Conservation (phyloP, 1,140 invertebrate genomes). For the Brachionus sp. region DNA sequence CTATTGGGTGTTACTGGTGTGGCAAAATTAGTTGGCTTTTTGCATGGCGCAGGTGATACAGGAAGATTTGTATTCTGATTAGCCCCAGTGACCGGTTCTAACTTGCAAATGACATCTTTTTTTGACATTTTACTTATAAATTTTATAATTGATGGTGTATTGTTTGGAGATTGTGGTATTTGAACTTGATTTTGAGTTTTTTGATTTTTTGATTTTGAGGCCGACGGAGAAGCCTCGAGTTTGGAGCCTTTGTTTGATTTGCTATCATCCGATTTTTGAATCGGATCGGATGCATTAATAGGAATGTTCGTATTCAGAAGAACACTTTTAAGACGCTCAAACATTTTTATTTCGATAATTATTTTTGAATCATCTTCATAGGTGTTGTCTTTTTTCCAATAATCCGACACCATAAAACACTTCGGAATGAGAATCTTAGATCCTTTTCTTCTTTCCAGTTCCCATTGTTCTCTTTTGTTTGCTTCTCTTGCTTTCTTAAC, state of each 20-base stretch:
- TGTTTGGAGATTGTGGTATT: background rate
- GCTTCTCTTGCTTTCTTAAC: slow-evolving; percentile 15
- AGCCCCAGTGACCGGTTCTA: background rate
- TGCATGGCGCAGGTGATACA: background rate
- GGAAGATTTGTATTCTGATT: background rate
- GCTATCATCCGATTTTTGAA: background rate
- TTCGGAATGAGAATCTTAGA: slow-evolving; percentile 1
- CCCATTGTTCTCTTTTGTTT: slow-evolving; percentile 32
- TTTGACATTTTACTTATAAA: slow-evolving; percentile 44
- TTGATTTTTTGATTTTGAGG: background rate
- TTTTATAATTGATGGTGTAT: slow-evolving; percentile 30
- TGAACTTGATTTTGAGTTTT: background rate
- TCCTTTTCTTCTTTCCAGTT: slow-evolving; percentile 27
- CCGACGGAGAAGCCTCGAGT: background rate
- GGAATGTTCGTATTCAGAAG: background rate
- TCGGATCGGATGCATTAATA: background rate
- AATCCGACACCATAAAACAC: slow-evolving; percentile 32
- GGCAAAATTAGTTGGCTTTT: background rate
- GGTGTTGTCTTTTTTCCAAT: background rate
- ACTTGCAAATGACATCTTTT: slow-evolving; percentile 25
- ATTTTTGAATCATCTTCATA: slow-evolving; percentile 28
- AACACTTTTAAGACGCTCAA: background rate
- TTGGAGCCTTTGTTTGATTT: background rate
- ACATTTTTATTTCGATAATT: background rate
- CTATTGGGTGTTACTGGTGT: slow-evolving; percentile 7